Evolutionary conservation across 2,113 vertebrate genomes (phyloP).

Genomic region (Aspiorhynchus laticeps): DNA sequence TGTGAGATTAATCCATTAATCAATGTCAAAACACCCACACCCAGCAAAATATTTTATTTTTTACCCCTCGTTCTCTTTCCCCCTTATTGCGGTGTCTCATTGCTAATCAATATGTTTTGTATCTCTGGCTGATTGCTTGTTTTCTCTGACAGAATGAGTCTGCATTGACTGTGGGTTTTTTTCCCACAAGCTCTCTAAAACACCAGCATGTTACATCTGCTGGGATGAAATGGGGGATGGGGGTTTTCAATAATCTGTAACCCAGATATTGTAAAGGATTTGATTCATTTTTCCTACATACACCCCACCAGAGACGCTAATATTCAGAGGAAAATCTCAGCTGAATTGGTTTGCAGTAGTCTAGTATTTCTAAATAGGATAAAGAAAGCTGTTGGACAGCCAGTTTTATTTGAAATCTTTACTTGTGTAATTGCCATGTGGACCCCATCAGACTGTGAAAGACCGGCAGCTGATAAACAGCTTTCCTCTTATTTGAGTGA

Average conservation of each 20-base stretch:
- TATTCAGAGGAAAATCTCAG: neutral
- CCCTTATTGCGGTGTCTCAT: neutral
- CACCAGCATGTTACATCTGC: neutral
- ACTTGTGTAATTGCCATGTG: neutral
- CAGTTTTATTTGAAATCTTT: neutral
- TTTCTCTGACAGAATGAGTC: conserved; percentile 6
- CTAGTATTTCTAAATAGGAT: neutral
- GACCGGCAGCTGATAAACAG: neutral
- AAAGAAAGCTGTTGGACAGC: neutral
- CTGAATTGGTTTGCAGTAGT: neutral
- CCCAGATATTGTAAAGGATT: conserved; percentile 66
- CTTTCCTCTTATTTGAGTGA: neutral
- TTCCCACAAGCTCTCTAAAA: neutral
- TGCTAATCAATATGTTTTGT: conserved; percentile 13
- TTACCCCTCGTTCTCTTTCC: conserved; percentile 21
- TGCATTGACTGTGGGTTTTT: conserved; percentile 12
- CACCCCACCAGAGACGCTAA: neutral
- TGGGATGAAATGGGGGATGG: conserved; percentile 36
- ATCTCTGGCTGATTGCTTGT: neutral
- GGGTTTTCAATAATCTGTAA: conserved; percentile 55
- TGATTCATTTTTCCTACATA: conserved; percentile 61
- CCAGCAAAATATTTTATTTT: conserved; percentile 44
- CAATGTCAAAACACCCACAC: conserved; percentile 53
- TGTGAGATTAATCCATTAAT: conserved; percentile 52
- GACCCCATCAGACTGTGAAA: neutral